Evolutionary conservation across 2,888 invertebrate genomes (phyloP).

Genomic region (Tribolium freemani): DNA sequence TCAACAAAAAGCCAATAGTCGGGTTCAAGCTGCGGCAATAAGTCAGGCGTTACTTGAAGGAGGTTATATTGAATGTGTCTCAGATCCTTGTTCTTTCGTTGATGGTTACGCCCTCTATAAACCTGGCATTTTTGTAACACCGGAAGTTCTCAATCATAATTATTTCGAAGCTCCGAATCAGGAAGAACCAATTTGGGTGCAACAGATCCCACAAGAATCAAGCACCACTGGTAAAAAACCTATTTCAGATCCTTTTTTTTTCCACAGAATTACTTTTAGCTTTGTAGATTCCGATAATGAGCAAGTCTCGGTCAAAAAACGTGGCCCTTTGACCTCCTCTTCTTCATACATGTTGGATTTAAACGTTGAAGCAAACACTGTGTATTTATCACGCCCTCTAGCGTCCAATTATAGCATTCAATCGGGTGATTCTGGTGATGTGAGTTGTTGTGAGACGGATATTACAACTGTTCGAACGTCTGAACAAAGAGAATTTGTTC

Average conservation of each 20-base stretch:
- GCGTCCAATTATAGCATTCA: slow-evolving; percentile 51
- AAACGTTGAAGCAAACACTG: slow-evolving; percentile 76
- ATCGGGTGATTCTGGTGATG: slow-evolving; percentile 19
- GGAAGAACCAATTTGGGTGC: slow-evolving; percentile 76
- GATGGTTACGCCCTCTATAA: slow-evolving; percentile 70
- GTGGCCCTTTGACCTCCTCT: slow-evolving; percentile 63
- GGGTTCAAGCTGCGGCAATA: slow-evolving; percentile 82
- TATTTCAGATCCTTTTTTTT: too few species aligned
- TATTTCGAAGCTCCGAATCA: slow-evolving; percentile 65
- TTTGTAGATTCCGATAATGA: slow-evolving; percentile 68
- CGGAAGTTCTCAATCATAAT: slow-evolving; percentile 55
- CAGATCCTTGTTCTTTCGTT: slow-evolving; percentile 70
- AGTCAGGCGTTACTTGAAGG: slow-evolving; percentile 85
- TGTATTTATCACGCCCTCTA: slow-evolving; percentile 71
- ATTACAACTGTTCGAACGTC: slow-evolving; percentile 66
- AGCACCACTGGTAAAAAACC: slow-evolving; percentile 53
- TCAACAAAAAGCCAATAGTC: slow-evolving; percentile 82
- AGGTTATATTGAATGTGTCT: slow-evolving; percentile 79
- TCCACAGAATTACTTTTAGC: too few species aligned
- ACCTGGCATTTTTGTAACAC: slow-evolving; percentile 64
- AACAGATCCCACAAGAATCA: slow-evolving; percentile 62
- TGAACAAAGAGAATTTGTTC: slow-evolving; percentile 66
- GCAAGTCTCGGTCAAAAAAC: slow-evolving; percentile 62
- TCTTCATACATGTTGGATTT: slow-evolving; percentile 75
- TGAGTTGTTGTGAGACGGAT: slow-evolving; percentile 28